Conservation (phyloP, 37 sponge, comb jelly and placozoan species). For the Halisarca cf. caerulea region DNA sequence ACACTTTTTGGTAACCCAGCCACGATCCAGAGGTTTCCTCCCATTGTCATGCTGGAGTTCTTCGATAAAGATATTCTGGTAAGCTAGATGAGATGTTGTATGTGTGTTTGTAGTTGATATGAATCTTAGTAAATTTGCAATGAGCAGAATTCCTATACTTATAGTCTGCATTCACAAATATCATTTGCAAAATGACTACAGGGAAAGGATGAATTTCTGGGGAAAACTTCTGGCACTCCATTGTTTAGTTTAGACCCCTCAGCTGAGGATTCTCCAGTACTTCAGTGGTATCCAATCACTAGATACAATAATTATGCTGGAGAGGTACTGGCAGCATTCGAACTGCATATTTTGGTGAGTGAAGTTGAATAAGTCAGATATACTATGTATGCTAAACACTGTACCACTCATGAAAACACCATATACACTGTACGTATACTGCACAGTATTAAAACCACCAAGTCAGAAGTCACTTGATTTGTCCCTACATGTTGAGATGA, state of each 20-base stretch:
- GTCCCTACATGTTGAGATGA: too few species aligned
- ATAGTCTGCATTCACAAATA: too few species aligned
- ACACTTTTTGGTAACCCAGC: conserved; percentile 48
- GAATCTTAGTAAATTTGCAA: too few species aligned
- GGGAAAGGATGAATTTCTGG: conserved; percentile 21
- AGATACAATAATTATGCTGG: conserved; percentile 48
- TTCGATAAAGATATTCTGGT: conserved; percentile 57
- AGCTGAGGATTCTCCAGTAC: neutral
- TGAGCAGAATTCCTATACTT: too few species aligned
- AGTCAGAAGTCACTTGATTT: too few species aligned
- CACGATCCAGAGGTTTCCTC: conserved; percentile 24
- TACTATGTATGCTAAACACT: neutral
- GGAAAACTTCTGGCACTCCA: neutral
- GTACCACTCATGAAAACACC: neutral
- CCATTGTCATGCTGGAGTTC: conserved; percentile 45
- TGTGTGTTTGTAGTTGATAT: neutral
- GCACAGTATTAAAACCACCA: too few species aligned
- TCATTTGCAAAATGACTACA: neutral
- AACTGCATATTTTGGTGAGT: conserved; percentile 39
- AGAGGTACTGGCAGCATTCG: conserved; percentile 72
- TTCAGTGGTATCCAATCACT: conserved; percentile 64
- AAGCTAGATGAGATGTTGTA: neutral
- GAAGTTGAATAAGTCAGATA: neutral
- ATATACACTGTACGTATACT: too few species aligned
- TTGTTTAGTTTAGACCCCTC: neutral